phyloP scores from a whole-genome alignment of 2,113 vertebrate genomes.

The Dunckerocampus dactyliophorus region DNA sequence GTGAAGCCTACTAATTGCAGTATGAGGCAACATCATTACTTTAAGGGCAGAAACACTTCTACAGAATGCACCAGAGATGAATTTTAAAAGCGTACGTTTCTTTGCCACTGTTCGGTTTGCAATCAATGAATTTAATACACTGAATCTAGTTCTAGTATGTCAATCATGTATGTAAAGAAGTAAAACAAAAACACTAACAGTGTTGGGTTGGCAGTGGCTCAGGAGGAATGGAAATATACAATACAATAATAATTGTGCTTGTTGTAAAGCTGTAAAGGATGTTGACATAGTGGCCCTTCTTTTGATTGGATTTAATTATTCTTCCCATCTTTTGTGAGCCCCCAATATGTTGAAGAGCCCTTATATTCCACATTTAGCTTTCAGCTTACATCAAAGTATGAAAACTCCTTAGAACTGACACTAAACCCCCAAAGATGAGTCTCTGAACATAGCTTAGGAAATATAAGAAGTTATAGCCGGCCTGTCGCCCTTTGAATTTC shows the following conservation, averaged over 20 bases:
- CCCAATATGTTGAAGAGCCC: background rate
- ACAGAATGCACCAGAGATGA: slow-evolving; percentile 7
- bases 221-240: no score
- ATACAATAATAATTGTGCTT: no score
- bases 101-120: no score
- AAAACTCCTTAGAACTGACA: background rate
- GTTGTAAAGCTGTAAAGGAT: background rate
- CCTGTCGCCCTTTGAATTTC: background rate
- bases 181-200: no score
- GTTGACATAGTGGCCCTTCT: background rate
- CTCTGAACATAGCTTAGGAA: slow-evolving; percentile 8
- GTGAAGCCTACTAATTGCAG: slow-evolving; percentile 13
- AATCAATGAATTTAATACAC: no score
- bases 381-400: background rate
- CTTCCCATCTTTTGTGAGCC: background rate
- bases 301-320: background rate
- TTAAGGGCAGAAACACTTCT: slow-evolving; percentile 18
- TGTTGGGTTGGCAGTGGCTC: no score
- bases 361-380: background rate
- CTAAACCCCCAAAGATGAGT: slow-evolving; percentile 3
- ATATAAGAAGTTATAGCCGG: background rate
- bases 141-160: no score
- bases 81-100: no score
- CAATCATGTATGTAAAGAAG: no score
- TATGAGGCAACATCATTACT: slow-evolving; percentile 31